phyloP scores from a whole-genome alignment of 64 coral and sea anemone species.

The Montipora foliosa region DNA sequence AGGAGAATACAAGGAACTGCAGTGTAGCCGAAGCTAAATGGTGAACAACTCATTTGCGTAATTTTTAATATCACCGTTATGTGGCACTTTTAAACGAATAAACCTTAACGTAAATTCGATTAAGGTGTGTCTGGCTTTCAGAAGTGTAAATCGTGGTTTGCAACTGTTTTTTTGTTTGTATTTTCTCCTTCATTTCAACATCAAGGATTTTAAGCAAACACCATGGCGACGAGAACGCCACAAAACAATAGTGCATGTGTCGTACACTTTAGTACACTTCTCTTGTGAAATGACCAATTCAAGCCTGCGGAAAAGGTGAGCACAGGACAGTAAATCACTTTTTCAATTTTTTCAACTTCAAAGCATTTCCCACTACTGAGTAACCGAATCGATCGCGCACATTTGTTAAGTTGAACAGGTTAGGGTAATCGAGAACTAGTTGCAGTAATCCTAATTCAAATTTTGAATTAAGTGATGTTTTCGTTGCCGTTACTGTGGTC shows the following conservation, averaged over 20 bases:
- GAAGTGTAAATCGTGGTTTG: not conserved
- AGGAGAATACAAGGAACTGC: not conserved
- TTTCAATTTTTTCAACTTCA: too few species aligned
- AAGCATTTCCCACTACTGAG: too few species aligned
- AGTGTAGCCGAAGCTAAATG: not conserved
- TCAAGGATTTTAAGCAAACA: not conserved
- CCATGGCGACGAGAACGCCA: not conserved
- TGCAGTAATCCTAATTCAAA: not conserved
- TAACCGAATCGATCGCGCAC: not conserved
- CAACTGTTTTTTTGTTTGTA: not conserved
- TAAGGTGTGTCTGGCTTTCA: too few species aligned
- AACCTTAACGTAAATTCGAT: too few species aligned
- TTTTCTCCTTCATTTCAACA: not conserved
- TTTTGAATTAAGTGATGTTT: not conserved
- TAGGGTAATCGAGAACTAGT: not conserved
- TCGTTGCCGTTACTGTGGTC: not conserved
- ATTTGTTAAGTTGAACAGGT: not conserved
- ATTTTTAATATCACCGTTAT: not conserved
- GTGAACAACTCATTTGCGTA: not conserved
- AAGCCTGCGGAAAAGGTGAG: too few species aligned
- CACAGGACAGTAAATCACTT: too few species aligned
- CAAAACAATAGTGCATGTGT: not conserved
- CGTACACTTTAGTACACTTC: too few species aligned
- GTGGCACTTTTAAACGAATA: not conserved
- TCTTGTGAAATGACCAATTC: too few species aligned